Percentiles rank a stretch among this genome's conserved stretches.
phyloP scores from a whole-genome alignment of 2,888 invertebrate genomes.

The Coelogynopora nodosa region DNA sequence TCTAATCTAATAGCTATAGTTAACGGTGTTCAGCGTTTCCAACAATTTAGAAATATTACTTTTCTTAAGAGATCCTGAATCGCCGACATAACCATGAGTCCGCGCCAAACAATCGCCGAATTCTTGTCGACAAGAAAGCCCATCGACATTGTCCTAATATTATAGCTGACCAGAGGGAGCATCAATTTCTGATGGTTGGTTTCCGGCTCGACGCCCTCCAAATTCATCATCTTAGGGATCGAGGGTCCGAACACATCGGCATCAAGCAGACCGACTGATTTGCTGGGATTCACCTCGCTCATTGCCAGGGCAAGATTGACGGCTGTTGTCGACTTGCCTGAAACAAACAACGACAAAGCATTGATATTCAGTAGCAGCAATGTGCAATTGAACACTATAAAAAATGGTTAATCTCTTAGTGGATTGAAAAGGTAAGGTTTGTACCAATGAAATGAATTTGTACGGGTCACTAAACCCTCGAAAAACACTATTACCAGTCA shows the following conservation, averaged over 20 bases:
- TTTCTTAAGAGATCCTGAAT: slow-evolving; percentile 77
- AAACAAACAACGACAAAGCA: too few species aligned
- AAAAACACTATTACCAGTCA: too few species aligned
- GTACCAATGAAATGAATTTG: too few species aligned
- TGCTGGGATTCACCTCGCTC: slow-evolving; percentile 48
- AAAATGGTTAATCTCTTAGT: too few species aligned
- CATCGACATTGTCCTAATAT: slow-evolving; percentile 80
- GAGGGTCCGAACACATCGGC: slow-evolving; percentile 93
- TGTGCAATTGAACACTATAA: too few species aligned
- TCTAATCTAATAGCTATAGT: too few species aligned
- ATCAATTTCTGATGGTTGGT: slow-evolving; percentile 25
- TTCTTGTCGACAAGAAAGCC: slow-evolving; percentile 81
- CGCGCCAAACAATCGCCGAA: slow-evolving; percentile 86
- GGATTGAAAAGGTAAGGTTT: too few species aligned
- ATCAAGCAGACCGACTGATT: slow-evolving; percentile 76
- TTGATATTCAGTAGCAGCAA: too few species aligned
- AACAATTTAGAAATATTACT: slow-evolving; percentile 51
- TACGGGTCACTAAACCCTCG: too few species aligned
- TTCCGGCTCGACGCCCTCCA: slow-evolving; percentile 60
- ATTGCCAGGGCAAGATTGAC: slow-evolving; percentile 46
- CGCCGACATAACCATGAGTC: slow-evolving; percentile 92
- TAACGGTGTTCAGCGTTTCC: too few species aligned
- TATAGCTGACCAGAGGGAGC: slow-evolving; percentile 26
- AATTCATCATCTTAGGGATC: slow-evolving; percentile 87
- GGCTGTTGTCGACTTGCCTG: slow-evolving; percentile 48